These are phyloP conservation scores for Piprites chloris DNA, from an alignment of 2,113 vertebrate species.

Conservation along the genomic window DNA sequence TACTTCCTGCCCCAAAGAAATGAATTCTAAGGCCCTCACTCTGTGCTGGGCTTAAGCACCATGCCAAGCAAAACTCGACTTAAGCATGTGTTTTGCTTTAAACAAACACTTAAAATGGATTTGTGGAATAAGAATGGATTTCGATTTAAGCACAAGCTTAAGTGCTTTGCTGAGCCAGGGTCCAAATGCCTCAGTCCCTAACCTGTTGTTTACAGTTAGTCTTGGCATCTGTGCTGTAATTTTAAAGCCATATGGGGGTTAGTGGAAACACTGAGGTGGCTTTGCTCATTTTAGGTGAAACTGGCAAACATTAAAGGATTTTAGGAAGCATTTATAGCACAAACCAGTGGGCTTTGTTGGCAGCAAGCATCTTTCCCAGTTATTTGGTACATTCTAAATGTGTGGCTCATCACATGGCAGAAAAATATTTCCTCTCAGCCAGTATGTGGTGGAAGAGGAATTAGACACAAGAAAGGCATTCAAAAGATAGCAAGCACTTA, in stretches of 20 bases:
- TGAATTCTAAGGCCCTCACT: background rate
- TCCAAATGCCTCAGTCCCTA: background rate
- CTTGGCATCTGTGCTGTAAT: background rate
- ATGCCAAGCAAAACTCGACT: background rate
- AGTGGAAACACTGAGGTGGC: background rate
- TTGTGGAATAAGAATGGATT: background rate
- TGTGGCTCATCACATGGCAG: background rate
- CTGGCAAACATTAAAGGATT: background rate
- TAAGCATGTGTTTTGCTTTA: background rate
- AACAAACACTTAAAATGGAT: background rate
- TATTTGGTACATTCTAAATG: slow-evolving; percentile 38
- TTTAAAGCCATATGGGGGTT: background rate
- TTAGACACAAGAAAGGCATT: slow-evolving; percentile 25
- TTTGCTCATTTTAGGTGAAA: slow-evolving; percentile 13
- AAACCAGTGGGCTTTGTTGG: background rate
- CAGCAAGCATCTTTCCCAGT: slow-evolving; percentile 11
- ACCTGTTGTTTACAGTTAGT: background rate
- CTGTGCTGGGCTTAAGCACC: background rate
- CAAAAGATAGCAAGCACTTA: slow-evolving; percentile 1
- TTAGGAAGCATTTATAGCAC: slow-evolving; percentile 22
- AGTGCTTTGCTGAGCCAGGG: background rate
- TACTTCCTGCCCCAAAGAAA: background rate
- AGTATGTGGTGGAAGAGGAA: background rate
- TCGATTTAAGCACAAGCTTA: background rate
- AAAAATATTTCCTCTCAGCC: background rate